phyloP scores from a whole-genome alignment of 2,113 vertebrate genomes.

The Bufo gargarizans region DNA sequence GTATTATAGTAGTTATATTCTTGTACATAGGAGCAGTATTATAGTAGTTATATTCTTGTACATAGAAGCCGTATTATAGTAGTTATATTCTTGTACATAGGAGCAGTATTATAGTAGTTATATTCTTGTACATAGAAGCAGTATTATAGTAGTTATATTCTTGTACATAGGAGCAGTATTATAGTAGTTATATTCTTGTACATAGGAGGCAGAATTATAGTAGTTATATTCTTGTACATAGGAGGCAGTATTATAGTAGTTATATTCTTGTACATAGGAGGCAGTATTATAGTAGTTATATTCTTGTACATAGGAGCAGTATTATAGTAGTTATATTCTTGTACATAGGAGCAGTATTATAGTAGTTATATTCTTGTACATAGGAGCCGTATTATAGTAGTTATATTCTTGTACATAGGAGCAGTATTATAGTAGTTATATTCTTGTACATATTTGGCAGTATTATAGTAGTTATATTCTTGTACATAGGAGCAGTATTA shows the following conservation, averaged over 20 bases:
- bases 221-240: not conserved
- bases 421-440: conserved; percentile 5
- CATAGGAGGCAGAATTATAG: not conserved
- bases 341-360: not conserved
- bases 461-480: too few relatives aligned
- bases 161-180: not conserved
- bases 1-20: conserved; percentile 8
- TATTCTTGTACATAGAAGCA: not conserved
- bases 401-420: not conserved
- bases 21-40: not conserved
- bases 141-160: conserved; percentile 1
- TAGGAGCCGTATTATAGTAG: not conserved
- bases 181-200: conserved; percentile 4
- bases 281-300: conserved; percentile 11
- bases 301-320: conserved; percentile 1
- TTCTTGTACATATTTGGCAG: not conserved
- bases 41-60: not conserved
- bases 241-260: conserved; percentile 6
- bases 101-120: conserved; percentile 6
- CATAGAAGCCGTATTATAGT: not conserved
- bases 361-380: not conserved
- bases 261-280: not conserved
- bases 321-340: not conserved
- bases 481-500: too few relatives aligned
- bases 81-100: not conserved